Evolutionary conservation across 2,888 invertebrate genomes (phyloP).

Genomic region (Diarsia mendica): DNA sequence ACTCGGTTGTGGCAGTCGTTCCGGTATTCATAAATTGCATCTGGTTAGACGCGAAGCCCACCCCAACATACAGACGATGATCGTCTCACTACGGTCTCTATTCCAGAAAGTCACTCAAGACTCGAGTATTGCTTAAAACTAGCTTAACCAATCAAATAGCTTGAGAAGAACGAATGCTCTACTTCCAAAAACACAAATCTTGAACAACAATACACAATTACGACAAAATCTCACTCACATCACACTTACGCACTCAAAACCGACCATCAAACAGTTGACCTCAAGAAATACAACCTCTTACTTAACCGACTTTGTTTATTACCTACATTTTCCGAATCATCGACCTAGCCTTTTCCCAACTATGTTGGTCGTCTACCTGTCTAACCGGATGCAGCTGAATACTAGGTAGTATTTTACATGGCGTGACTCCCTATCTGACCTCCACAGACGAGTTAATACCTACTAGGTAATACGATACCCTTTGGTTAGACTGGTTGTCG

Average conservation of each 20-base stretch:
- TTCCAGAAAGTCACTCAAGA: background rate
- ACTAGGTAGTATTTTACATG: too few species aligned
- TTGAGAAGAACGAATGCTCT: background rate
- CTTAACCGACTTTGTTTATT: constrained; percentile 20
- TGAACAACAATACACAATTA: constrained; percentile 12
- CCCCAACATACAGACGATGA: too few species aligned
- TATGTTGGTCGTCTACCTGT: too few species aligned
- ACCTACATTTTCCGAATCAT: constrained; percentile 10
- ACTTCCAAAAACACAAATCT: background rate
- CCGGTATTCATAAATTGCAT: too few species aligned
- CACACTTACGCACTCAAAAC: constrained; percentile 4
- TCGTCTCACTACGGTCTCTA: background rate
- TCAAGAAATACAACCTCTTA: constrained; percentile 30
- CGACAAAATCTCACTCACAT: constrained; percentile 15
- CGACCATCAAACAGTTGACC: constrained; percentile 20
- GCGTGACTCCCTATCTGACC: too few species aligned
- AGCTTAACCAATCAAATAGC: background rate
- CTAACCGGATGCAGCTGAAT: too few species aligned
- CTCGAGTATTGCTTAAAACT: background rate
- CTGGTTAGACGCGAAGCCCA: too few species aligned
- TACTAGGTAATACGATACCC: too few species aligned
- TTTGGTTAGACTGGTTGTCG: too few species aligned
- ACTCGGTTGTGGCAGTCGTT: too few species aligned
- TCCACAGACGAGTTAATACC: too few species aligned
- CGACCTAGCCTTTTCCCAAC: too few species aligned